phyloP scores from a whole-genome alignment of 2,797 vertebrate species.

The Arctocebus calabarensis region DNA sequence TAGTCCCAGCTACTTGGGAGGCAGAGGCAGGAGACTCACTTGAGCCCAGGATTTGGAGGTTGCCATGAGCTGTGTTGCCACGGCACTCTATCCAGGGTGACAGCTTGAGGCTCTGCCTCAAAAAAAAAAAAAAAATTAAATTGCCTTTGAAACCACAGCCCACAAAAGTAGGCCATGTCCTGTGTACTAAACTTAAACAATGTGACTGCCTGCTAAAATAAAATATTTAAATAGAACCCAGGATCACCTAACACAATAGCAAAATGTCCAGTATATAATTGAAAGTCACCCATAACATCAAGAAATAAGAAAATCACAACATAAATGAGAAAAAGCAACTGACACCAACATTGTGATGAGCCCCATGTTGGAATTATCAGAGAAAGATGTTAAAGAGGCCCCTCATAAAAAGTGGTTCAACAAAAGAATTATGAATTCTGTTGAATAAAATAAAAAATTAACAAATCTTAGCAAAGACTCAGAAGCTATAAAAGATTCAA shows the following conservation, averaged over 20 bases:
- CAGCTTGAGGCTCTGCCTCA: too few species aligned
- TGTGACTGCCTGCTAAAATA: constrained; percentile 24
- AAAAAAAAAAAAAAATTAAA: too few species aligned
- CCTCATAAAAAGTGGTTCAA: constrained; percentile 6
- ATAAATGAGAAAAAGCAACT: constrained; percentile 5
- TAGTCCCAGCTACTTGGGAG: too few species aligned
- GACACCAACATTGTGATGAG: background rate
- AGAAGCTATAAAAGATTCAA: constrained; percentile 27
- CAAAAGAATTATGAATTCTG: constrained; percentile 46
- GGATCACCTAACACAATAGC: background rate
- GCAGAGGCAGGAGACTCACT: too few species aligned
- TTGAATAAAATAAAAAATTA: background rate
- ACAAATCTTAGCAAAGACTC: background rate
- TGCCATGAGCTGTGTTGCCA: too few species aligned
- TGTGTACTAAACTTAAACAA: background rate
- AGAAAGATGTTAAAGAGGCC: constrained; percentile 26
- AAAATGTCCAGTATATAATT: background rate
- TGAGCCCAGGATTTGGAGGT: too few species aligned
- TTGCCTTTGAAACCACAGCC: background rate
- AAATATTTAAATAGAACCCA: constrained; percentile 26
- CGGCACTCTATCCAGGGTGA: too few species aligned
- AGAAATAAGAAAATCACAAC: constrained; percentile 33
- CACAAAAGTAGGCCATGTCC: background rate
- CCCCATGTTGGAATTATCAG: constrained; percentile 7
- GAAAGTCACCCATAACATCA: background rate